A percentile compares a stretch with the other conserved stretches of the same genome.
Evolutionary conservation across 2,797 vertebrate species (phyloP).

Genomic region (Sebastes goodei): DNA sequence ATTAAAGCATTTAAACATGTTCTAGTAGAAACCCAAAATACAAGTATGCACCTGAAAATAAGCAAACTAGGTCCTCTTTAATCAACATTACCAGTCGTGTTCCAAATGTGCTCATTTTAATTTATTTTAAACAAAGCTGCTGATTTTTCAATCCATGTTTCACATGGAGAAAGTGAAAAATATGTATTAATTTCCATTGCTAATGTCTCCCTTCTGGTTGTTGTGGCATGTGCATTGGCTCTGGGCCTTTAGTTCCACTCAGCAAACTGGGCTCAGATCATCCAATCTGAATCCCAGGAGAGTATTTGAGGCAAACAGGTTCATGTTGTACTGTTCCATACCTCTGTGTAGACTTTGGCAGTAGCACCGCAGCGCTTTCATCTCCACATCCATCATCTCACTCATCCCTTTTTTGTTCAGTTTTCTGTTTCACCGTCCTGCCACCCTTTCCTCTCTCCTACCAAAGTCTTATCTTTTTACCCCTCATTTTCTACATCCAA

Average conservation of each 20-base stretch:
- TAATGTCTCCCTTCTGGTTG: conserved; percentile 36
- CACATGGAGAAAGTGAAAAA: conserved; percentile 13
- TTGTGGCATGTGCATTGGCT: conserved; percentile 52
- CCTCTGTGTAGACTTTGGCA: conserved; percentile 22
- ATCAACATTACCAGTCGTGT: no score
- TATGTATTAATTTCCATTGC: conserved; percentile 12
- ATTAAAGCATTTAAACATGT: no score
- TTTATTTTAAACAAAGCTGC: background rate
- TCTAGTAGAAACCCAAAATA: no score
- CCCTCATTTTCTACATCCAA: background rate
- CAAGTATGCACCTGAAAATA: no score
- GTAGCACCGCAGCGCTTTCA: background rate
- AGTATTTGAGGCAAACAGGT: conserved; percentile 42
- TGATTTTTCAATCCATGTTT: conserved; percentile 1
- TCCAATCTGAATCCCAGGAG: conserved; percentile 21
- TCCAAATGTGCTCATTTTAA: no score
- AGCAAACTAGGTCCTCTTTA: no score
- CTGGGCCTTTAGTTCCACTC: conserved; percentile 26
- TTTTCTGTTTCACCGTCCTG: background rate
- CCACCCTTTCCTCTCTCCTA: background rate
- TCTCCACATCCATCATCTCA: conserved; percentile 12
- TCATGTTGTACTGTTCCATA: conserved; percentile 27
- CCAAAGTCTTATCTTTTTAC: background rate
- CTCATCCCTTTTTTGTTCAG: background rate
- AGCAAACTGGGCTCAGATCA: conserved; percentile 9